Evolutionary conservation across 1,140 invertebrate genomes (phyloP).

Genomic region (Drosophila tristis): DNA sequence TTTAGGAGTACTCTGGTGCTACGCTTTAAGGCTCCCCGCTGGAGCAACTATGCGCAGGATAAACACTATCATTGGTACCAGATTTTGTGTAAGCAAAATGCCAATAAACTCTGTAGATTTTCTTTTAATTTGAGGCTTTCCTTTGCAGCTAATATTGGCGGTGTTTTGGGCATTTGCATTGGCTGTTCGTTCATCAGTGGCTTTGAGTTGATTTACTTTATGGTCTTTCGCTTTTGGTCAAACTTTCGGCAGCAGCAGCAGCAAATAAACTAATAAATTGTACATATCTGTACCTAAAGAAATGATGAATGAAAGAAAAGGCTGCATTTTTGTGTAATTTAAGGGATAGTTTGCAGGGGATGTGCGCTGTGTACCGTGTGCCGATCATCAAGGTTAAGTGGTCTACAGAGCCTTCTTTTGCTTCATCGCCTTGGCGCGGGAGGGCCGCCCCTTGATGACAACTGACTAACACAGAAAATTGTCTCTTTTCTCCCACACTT

Average conservation of each 20-base stretch:
- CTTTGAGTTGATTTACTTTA: slow-evolving; percentile 65
- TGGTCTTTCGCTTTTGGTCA: slow-evolving; percentile 60
- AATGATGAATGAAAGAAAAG: slow-evolving; percentile 27
- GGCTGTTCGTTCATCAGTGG: slow-evolving; percentile 70
- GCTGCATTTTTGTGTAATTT: neutral
- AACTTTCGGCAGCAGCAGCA: slow-evolving; percentile 42
- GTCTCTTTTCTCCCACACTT: slow-evolving; percentile 6
- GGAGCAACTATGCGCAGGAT: slow-evolving; percentile 15
- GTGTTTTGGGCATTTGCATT: slow-evolving; percentile 66
- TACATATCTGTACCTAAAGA: slow-evolving; percentile 37
- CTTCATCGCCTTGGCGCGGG: slow-evolving; percentile 36
- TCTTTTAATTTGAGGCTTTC: neutral
- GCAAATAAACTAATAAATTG: slow-evolving; percentile 55
- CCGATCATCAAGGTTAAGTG: slow-evolving; percentile 72
- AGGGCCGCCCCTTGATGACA: slow-evolving; percentile 35
- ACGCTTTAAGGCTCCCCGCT: slow-evolving; percentile 12
- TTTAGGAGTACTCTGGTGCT: slow-evolving; percentile 30
- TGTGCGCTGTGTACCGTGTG: slow-evolving; percentile 32
- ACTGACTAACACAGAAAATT: slow-evolving; percentile 26
- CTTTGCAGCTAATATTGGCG: slow-evolving; percentile 56
- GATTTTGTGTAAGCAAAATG: slow-evolving; percentile 40
- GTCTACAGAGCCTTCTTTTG: slow-evolving; percentile 43
- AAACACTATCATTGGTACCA: slow-evolving; percentile 44
- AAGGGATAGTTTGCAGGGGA: neutral
- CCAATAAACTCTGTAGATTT: neutral